Evolutionary conservation across 2,888 invertebrate species (phyloP), one percentile per base, ranked within the genome.

Genomic region (Ommatoiulus sabulosus): DNA sequence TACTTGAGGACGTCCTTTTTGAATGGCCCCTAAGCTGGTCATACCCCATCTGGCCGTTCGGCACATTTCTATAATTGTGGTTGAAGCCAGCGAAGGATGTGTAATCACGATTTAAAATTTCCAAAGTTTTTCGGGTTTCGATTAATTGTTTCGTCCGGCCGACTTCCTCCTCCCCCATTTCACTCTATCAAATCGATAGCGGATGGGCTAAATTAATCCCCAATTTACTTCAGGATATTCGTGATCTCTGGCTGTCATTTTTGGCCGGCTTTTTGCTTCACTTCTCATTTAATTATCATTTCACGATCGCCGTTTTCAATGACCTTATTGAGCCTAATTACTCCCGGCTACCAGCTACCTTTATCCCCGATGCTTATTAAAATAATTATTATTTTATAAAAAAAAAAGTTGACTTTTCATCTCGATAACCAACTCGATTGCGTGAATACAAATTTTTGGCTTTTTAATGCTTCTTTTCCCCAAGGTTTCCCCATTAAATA

Each of bases 161-260:
- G 2, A 35, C 63, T n/a, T 63, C 63, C 63, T 72, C 72, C 72
- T 72, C 72, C 72, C 72, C 20, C 72, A 72, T 72, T 72, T n/a
- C 72, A 72, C 8, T 24, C 72, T 72, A 72, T 72, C 72, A 72
- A 72, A 72, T 72, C 72, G 72, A 72, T 72, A 72, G 72, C 72
- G 72, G 72, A 72, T 72, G 72, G n/a, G 72, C 72, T 72, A 72
- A 72, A 72, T 72, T 72, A 72, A 72, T 72, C 72, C 72, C 72
- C 72, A 72, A 85, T 85, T 85, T 85, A 85, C 44, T 85, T 46
- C 85, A 85, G 85, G 85, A 85, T 85, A 85, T 85, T 46, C 85
- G 44, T 44, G 85, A 72, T 72, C 20, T 85, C 44, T 44, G 24
- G 43, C 46, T 85, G 85, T 85, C 85, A 85, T 20, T 85, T 85